Evolutionary conservation across 1,140 invertebrate species (phyloP).

Genomic region (Bicyclus anynana): DNA sequence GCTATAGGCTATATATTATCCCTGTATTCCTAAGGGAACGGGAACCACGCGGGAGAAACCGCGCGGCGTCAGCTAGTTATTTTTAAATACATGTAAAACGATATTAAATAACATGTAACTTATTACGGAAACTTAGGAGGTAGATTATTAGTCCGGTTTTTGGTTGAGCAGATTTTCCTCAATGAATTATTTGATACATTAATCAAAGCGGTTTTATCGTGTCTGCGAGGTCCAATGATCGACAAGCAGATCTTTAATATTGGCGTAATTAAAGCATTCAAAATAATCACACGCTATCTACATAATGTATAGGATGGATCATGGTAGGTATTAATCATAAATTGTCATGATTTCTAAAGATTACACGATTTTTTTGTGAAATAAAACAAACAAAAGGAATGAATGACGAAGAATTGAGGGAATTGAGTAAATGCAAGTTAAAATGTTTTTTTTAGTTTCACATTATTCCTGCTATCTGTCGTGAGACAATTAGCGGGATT

Average conservation of each 20-base stretch:
- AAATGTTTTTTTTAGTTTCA: no score
- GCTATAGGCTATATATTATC: no score
- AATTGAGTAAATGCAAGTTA: no score
- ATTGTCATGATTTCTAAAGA: no score
- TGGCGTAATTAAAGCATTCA: neutral
- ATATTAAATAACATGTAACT: constrained; percentile 8
- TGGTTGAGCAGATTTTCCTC: constrained; percentile 13
- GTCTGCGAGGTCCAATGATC: constrained; percentile 4
- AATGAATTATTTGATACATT: constrained; percentile 15
- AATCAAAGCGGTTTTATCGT: constrained; percentile 9
- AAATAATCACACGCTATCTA: neutral
- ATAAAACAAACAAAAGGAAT: no score
- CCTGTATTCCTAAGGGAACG: no score
- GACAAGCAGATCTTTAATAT: constrained; percentile 1
- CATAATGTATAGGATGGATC: neutral
- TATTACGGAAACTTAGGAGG: constrained; percentile 4
- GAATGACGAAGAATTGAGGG: no score
- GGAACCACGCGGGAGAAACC: no score
- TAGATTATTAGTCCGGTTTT: constrained; percentile 1
- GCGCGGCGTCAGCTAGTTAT: neutral
- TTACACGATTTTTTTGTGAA: no score
- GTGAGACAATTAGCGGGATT: no score
- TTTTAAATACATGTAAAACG: constrained; percentile 1
- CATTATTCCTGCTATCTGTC: no score
- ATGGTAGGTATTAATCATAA: no score